phyloP scores from a whole-genome alignment of 2,888 invertebrate species.

The Apodemia mormo region DNA sequence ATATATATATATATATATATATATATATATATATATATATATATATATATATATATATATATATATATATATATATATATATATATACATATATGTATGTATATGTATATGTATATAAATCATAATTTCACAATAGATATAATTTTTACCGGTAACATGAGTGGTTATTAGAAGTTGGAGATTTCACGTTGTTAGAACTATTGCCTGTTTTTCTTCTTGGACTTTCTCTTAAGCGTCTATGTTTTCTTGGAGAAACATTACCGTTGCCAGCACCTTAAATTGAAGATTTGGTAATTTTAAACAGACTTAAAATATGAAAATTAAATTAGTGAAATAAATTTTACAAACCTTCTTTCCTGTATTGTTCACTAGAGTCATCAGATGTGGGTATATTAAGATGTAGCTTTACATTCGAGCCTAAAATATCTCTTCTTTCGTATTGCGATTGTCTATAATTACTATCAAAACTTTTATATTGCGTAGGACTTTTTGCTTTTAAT shows the following conservation, averaged over 20 bases:
- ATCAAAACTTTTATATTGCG: constrained; percentile 65
- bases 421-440: constrained; percentile 73
- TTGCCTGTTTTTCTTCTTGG: constrained; percentile 84
- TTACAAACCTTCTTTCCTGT: constrained; percentile 67
- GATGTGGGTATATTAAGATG: constrained; percentile 82
- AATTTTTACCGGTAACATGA: constrained; percentile 64
- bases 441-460: constrained; percentile 62
- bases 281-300: constrained; percentile 3
- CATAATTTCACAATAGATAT: not conserved
- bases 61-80: too few relatives aligned
- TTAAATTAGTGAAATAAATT: not conserved
- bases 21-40: too few relatives aligned
- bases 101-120: too few relatives aligned
- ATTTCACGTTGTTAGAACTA: constrained; percentile 76
- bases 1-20: too few relatives aligned
- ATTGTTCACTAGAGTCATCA: constrained; percentile 83
- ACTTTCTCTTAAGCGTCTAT: constrained; percentile 84
- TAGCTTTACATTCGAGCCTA: constrained; percentile 76
- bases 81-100: too few relatives aligned
- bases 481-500: constrained; percentile 74
- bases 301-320: not conserved
- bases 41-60: too few relatives aligned
- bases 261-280: constrained; percentile 65
- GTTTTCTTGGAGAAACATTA: constrained; percentile 81
- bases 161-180: constrained; percentile 73